phyloP scores from a whole-genome alignment of 2,797 vertebrate genomes.

The Hydrophis major region DNA sequence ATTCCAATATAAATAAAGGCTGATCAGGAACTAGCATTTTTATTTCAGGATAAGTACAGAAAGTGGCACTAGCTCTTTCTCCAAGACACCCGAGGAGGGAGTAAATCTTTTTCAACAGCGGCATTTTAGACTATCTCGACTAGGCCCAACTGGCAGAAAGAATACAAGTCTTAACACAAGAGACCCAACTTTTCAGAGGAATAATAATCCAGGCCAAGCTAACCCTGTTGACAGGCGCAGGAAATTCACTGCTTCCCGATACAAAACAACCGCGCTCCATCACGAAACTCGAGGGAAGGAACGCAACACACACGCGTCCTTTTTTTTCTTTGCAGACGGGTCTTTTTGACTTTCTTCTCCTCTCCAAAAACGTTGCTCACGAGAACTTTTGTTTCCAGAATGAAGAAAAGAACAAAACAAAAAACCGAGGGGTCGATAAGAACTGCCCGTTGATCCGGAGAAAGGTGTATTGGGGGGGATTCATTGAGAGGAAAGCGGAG shows the following conservation, averaged over 20 bases:
- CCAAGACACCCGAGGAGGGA: not conserved
- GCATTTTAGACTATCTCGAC: not conserved
- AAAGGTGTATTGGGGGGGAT: not conserved
- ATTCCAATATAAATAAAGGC: not conserved
- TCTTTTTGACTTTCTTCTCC: not conserved
- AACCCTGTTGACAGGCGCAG: constrained; percentile 20
- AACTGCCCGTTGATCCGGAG: not conserved
- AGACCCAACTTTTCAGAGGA: not conserved
- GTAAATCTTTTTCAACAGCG: not conserved
- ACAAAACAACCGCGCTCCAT: not conserved
- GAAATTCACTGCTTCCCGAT: constrained; percentile 1
- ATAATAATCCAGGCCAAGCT: not conserved
- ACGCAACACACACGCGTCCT: not conserved
- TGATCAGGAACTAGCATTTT: not conserved
- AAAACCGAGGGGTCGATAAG: too few relatives aligned
- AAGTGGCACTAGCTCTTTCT: not conserved
- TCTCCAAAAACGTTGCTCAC: not conserved
- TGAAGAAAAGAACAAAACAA: not conserved
- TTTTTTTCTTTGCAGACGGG: not conserved
- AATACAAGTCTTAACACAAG: not conserved
- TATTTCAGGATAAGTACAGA: not conserved
- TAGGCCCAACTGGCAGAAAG: not conserved
- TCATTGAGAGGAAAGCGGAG: not conserved
- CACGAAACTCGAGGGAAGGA: not conserved
- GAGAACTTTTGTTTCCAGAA: not conserved